Evolutionary conservation across 1,140 invertebrate species (phyloP), one percentile per base, ranked within the genome.

Genomic region (Phocides pigmalion): DNA sequence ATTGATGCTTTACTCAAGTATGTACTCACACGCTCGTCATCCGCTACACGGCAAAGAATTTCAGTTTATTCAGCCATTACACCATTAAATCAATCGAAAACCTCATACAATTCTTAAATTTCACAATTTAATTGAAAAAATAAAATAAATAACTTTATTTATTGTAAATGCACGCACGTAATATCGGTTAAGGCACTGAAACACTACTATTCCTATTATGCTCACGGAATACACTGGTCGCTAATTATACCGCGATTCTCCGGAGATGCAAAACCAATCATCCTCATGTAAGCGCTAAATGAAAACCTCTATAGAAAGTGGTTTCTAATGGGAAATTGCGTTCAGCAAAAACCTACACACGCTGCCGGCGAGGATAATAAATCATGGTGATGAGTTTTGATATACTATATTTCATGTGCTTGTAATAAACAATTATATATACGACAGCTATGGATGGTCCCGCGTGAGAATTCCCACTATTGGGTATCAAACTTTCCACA

Each of bases 251-350:
- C 15, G 14, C 16, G 42, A 59, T 59, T 17, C n/a, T n/a, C 54
- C 54, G 14, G 12, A 17, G 39, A 47, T 59, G 42, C 25, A 17
- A 59, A 59, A 32, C 22, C 20, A 59, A 59, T 59, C 54, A 59
- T 46, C 54, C 17, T 46, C 54, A 59, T 59, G 20, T 46, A 41
- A 42, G 54, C n/a, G 39, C 41, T 59, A 47, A 58, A 58, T 59
- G 42, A 16, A 59, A 59, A 42, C 25, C 42, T 46, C 54, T 20
- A 5, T 47, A 59, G 54, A 59, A 59, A 46, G 54, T 46, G 25
- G 41, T 59, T 59, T 59, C 54, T 59, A 47, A 47, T 35, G 54
- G 25, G n/a, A 59, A 47, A 59, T 59, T 59, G 37, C 53, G 11
- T 28, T 32, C 15, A 28, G 15, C 16, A 59, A 59, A 59, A 59